These are phyloP conservation scores for Gastracanthus pulcherrimus DNA, from an alignment of 2,888 invertebrate genomes.

Conservation along the genomic window DNA sequence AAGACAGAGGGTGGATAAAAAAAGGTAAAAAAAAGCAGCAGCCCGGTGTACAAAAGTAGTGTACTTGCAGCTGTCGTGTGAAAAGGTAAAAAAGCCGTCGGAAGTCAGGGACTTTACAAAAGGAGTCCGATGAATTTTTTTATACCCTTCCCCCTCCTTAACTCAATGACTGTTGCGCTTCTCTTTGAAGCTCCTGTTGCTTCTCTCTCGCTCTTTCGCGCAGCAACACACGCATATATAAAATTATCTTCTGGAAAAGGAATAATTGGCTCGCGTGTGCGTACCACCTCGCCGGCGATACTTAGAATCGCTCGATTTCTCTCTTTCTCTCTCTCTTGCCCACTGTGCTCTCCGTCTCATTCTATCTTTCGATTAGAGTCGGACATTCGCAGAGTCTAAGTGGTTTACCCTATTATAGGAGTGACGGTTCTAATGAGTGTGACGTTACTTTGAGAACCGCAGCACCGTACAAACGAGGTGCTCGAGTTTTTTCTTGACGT, in stretches of 20 bases:
- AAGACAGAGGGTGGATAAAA: background rate
- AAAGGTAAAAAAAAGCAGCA: background rate
- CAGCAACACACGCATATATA: conserved; percentile 42
- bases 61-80: background rate
- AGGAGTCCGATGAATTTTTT: background rate
- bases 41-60: background rate
- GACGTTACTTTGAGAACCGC: conserved; percentile 6
- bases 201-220: background rate
- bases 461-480: background rate
- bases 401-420: conserved; percentile 48
- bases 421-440: conserved; percentile 43
- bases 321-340: too few relatives aligned
- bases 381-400: conserved; percentile 11
- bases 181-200: conserved; percentile 16
- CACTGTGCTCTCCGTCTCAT: background rate
- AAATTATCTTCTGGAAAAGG: conserved; percentile 72
- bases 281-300: conserved; percentile 30
- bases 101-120: background rate
- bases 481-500: background rate
- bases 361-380: conserved; percentile 17
- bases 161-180: too few relatives aligned
- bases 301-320: conserved; percentile 21
- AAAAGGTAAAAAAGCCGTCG: background rate
- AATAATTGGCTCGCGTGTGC: conserved; percentile 68
- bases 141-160: background rate